Evolutionary conservation across 1,140 invertebrate species (phyloP).

Genomic region (Solen grandis): DNA sequence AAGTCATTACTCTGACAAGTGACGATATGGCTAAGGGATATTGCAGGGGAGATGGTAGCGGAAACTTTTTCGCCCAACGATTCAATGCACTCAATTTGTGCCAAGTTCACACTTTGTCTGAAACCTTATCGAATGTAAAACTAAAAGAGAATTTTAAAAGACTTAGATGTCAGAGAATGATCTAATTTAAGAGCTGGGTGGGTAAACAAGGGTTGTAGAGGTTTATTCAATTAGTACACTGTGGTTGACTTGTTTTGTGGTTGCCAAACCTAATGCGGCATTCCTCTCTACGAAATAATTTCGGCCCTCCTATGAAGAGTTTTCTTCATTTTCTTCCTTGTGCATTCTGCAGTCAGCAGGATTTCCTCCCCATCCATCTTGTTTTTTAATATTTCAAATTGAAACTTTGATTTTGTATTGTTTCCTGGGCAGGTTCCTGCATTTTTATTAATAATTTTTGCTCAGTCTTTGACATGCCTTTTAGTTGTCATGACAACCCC

Average conservation of each 20-base stretch:
- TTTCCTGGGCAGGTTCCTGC: no score
- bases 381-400: no score
- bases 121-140: constrained; percentile 13
- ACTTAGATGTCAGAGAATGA: neutral
- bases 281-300: no score
- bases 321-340: no score
- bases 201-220: constrained; percentile 5
- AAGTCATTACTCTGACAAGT: constrained; percentile 12
- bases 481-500: no score
- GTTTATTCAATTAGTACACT: neutral
- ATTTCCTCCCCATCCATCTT: no score
- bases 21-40: neutral
- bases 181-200: constrained; percentile 38
- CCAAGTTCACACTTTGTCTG: constrained; percentile 36
- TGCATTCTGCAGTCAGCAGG: no score
- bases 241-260: neutral
- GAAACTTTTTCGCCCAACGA: constrained; percentile 21
- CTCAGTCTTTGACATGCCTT: no score
- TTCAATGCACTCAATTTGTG: constrained; percentile 49
- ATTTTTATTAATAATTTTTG: no score
- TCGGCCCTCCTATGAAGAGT: no score
- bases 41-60: constrained; percentile 5
- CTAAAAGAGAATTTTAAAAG: neutral
- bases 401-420: no score
- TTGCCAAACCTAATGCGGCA: neutral